Base-by-base conservation (phyloP, 2,797 vertebrate species). In the Protosalanx chinensis region DNA sequence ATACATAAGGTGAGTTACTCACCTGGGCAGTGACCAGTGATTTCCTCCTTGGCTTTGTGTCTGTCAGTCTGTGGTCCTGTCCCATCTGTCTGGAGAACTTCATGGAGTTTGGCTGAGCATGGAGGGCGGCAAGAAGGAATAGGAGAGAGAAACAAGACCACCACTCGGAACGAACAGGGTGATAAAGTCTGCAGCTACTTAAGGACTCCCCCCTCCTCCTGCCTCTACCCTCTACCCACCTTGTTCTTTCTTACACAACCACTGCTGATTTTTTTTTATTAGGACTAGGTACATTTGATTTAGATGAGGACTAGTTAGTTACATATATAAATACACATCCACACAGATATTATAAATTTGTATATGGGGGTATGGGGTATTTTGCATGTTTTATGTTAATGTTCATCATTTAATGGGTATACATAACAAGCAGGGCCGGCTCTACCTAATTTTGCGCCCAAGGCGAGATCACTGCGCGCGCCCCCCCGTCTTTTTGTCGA, bases 121-220 rank as follows among this genome's bases (percentile, higher is more conserved):
- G 76, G 79, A 80, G 75, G 80, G 41, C 10, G 41, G 41, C 41
- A 71, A 78, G 73, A 76, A 80, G 82, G 76, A 81, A 80, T 80
- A 84, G 78, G 78, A 82, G 82, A 81, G 79, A 83, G 82, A 84
- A 60, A 6, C 85, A 86, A 84, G 82, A 87, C 77, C 73, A 77
- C 79, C 72, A 84, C 85, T 88, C 87, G 82, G 87, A 86, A 88
- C 85, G 79, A 88, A 84, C 81, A 81, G 82, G 86, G 87, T 81
- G 81, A 87, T 86, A 81, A 88, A 86, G 83, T 86, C 78, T 64
- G 79, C 86, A 84, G 76, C 82, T 89, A 89, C 88, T 91, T 89
- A 91, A 89, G 84, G 79, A 80, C 82, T 84, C 84, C 82, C 53
- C 73, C 64, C 72, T 23, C 70, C 49, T 16, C 10, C 37, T n/a